Evolutionary conservation across 2,113 vertebrate species (phyloP), one percentile per base, ranked within the genome.

Genomic region (Aleadryas rufinucha): DNA sequence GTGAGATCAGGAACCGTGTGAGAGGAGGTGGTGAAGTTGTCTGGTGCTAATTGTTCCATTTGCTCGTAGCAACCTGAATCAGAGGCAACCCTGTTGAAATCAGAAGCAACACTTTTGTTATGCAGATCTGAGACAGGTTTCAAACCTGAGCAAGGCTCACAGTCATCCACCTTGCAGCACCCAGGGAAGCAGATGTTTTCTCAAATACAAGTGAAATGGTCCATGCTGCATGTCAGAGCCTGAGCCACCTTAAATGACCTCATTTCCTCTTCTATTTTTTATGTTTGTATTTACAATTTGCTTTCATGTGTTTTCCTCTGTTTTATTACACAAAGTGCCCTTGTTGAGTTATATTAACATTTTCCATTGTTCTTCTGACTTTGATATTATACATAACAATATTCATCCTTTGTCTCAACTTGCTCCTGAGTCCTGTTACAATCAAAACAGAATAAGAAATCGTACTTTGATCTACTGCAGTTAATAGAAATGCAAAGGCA

Each of bases 1-100:
- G 72, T 2, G 4, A 91, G 78, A 95, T 87, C 91, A 93, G 93
- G 90, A 94, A 44, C 80, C 0, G 3, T 74, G 42, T 44, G 71
- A 85, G 90, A 84, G 86, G 85, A 88, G 92, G 90, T 90, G 79
- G 76, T 63, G 75, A 94, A 94, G 82, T 41, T 94, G 74, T 91
- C 93, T 96, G 64, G 52, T 90, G 78, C 71, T 96, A 96, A 93
- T 94, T 93, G 93, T 59, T 93, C 90, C 39, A 64, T 92, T 96
- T 96, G 75, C 45, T 95, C 71, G 1, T 28, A 88, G 82, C 59
- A 86, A 61, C 1, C 2, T 56, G 85, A 88, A 95, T 94, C 90
- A 96, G 79, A 96, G 80, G 82, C 64, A 93, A 70, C 37, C 28
- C 52, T 65, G 68, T 7, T 70, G 68, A 70, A 93, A 91, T 88